Evolutionary conservation across 2,797 vertebrate genomes (phyloP).

Genomic region (Eurystomus glaucurus): DNA sequence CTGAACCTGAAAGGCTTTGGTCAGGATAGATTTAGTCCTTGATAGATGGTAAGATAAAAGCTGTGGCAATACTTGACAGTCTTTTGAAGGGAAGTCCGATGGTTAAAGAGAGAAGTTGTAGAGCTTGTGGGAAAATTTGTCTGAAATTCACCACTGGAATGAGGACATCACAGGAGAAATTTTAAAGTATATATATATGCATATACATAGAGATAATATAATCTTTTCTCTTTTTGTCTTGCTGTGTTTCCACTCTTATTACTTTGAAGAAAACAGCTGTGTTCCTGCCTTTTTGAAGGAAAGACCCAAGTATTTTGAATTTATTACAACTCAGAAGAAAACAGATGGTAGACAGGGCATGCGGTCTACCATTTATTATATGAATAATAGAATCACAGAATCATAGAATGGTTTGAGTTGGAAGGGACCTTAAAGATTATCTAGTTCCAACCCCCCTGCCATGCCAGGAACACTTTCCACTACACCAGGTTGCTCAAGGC

Average conservation of each 20-base stretch:
- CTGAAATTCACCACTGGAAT: neutral
- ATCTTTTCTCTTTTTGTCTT: neutral
- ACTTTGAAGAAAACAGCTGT: neutral
- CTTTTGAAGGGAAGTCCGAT: neutral
- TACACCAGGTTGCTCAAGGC: no score
- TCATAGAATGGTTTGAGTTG: no score
- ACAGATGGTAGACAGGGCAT: neutral
- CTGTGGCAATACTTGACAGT: neutral
- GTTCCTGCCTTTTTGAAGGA: neutral
- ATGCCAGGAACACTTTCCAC: no score
- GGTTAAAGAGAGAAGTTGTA: neutral
- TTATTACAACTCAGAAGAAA: neutral
- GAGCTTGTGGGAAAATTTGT: neutral
- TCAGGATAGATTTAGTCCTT: neutral
- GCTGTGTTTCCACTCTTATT: neutral
- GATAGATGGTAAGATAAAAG: neutral
- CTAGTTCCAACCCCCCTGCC: no score
- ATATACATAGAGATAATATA: accelerated
- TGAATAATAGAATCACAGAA: neutral
- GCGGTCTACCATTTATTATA: neutral
- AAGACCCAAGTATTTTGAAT: neutral
- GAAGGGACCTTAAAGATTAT: no score
- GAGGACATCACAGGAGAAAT: neutral
- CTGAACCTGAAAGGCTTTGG: neutral
- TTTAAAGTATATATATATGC: neutral